Evolutionary conservation across 2,888 invertebrate species (phyloP), one percentile per base, ranked within the genome.

Genomic region (Noctua janthina): DNA sequence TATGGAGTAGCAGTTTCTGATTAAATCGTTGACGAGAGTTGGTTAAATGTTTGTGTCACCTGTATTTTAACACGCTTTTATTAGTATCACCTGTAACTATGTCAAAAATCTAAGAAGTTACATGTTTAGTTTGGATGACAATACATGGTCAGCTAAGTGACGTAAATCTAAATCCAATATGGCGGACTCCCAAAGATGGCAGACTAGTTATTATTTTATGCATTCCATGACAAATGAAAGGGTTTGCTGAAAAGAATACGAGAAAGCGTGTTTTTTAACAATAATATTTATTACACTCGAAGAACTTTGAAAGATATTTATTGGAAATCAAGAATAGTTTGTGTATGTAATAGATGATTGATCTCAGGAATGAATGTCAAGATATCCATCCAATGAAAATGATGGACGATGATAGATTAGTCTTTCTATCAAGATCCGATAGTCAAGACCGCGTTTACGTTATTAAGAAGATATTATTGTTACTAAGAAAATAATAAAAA

Each of bases 381-480:
- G 66, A 59, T 67, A n/a, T 17, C 23, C 62, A 66, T 20, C 64
- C 8, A 39, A 66, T 35, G 39, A 56, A 77, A 67, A 73, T 76
- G 72, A 75, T 56, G 51, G 75, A 85, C 74, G 72, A 39, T 83
- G 87, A 87, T 49, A 67, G 23, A 83, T 83, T 69, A 78, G 69
- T 76, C 43, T 70, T 49, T 51, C 39, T 49, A 71, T 70, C n/a
- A 66, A 79, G 54, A 70, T 49, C 59, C 39, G 69, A 74, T 79
- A 83, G 71, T 49, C 43, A 69, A 76, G 46, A 68, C n/a, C 54
- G 8, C 51, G 35, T 35, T 56, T 23, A 59, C 51, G 54, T 80
- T 64, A 66, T 79, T 78, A 64, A 72, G 71, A 66, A 71, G 7
- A 35, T 43, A 73, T 56, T 59, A 71, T 78, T 46, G 43, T 74